phyloP scores from a whole-genome alignment of 2,888 invertebrate genomes.

The Epistrophella euchroma region DNA sequence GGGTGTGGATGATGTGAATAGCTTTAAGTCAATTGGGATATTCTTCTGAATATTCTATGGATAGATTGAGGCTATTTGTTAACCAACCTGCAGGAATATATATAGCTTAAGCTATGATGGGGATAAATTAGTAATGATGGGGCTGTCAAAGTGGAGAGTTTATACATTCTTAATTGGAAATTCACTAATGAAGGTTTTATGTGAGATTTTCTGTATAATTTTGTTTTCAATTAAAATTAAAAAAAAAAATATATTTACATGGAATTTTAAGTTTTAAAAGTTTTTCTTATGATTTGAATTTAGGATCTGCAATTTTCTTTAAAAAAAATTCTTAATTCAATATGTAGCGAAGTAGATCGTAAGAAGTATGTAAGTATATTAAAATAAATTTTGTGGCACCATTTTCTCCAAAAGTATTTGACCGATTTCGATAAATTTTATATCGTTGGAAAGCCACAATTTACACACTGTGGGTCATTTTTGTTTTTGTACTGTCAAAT shows the following conservation, averaged over 20 bases:
- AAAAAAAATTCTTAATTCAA: too few relatives aligned
- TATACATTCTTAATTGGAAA: conserved; percentile 51
- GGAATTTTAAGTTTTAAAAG: background rate
- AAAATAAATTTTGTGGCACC: too few relatives aligned
- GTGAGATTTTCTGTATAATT: conserved; percentile 1
- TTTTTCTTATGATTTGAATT: background rate
- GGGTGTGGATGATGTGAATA: conserved; percentile 73
- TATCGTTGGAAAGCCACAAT: too few relatives aligned
- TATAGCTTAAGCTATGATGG: background rate
- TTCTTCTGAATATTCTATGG: conserved; percentile 26
- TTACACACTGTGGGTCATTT: too few relatives aligned
- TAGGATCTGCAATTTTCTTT: too few relatives aligned
- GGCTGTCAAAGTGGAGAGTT: conserved; percentile 5
- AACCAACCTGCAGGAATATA: conserved; percentile 41
- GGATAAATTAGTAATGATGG: conserved; percentile 62
- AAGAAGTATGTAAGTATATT: too few relatives aligned
- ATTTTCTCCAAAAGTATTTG: too few relatives aligned
- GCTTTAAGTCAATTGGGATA: conserved; percentile 58
- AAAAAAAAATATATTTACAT: background rate
- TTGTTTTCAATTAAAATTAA: background rate
- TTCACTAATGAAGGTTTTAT: conserved; percentile 7
- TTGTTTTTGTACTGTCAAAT: too few relatives aligned
- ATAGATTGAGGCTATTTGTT: conserved; percentile 74
- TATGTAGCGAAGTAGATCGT: too few relatives aligned
- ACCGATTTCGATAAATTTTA: too few relatives aligned